A percentile compares a stretch with the other conserved stretches of the same genome.
Conservation (phyloP, 2,113 vertebrate species). For the Hystrix cristata region DNA sequence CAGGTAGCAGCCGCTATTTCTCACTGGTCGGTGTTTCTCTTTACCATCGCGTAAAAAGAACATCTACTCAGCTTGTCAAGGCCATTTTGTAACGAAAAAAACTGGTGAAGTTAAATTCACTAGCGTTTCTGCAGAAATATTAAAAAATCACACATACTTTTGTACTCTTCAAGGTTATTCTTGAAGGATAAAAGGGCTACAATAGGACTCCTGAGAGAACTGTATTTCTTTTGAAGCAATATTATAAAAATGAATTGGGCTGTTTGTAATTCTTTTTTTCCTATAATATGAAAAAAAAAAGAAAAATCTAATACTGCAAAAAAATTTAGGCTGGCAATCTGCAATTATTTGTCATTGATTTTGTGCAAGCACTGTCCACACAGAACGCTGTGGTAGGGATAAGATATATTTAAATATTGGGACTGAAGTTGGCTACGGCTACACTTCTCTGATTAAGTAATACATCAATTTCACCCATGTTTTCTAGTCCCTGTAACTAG, state of each 20-base stretch:
- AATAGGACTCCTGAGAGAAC: not conserved
- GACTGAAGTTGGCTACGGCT: constrained; percentile 52
- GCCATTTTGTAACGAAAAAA: constrained; percentile 44
- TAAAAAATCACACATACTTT: constrained; percentile 53
- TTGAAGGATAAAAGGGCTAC: constrained; percentile 52
- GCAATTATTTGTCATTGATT: constrained; percentile 74
- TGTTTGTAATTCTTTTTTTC: constrained; percentile 29
- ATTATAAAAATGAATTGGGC: constrained; percentile 36
- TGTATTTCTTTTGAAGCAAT: constrained; percentile 57
- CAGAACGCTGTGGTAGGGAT: constrained; percentile 27
- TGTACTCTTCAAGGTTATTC: constrained; percentile 17
- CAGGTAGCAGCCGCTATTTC: not conserved
- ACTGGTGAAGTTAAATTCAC: constrained; percentile 47
- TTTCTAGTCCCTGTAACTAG: not conserved
- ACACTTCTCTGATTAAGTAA: constrained; percentile 66
- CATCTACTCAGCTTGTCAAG: constrained; percentile 31
- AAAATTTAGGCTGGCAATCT: constrained; percentile 47
- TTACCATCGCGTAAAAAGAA: constrained; percentile 25
- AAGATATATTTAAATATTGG: constrained; percentile 75
- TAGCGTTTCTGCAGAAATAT: constrained; percentile 48
- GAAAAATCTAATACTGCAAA: constrained; percentile 60
- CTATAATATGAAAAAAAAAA: constrained; percentile 65
- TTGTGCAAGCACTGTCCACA: constrained; percentile 36
- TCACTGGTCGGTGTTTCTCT: not conserved
- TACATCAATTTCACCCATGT: constrained; percentile 53